Evolutionary conservation across 2,113 vertebrate genomes (phyloP).

Genomic region (Burhinus oedicnemus): DNA sequence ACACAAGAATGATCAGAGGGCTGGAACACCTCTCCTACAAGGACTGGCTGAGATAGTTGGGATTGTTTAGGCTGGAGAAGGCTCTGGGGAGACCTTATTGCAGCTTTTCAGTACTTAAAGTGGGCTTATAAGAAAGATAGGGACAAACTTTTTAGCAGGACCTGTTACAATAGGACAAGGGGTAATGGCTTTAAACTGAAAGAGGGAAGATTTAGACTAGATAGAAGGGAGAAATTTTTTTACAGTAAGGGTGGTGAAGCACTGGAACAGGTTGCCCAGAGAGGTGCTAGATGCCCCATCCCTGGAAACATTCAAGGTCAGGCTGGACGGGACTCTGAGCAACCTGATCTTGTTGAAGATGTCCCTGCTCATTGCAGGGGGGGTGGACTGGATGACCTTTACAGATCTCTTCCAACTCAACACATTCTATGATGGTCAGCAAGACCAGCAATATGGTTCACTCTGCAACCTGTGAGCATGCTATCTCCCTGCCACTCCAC

Average conservation of each 20-base stretch:
- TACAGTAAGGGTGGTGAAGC: not conserved
- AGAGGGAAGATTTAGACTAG: not conserved
- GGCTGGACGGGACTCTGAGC: not conserved
- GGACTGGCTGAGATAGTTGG: not conserved
- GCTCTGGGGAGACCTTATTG: not conserved
- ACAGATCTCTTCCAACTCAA: not conserved
- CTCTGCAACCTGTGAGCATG: fast-evolving
- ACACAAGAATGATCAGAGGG: not conserved
- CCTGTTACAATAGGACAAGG: not conserved
- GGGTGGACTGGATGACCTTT: not conserved
- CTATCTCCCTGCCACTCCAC: not conserved
- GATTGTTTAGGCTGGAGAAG: not conserved
- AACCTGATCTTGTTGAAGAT: not conserved
- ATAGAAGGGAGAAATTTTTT: not conserved
- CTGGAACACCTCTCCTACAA: not conserved
- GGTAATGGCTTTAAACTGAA: not conserved
- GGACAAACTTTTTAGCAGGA: not conserved
- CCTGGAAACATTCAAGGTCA: not conserved
- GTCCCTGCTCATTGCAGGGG: not conserved
- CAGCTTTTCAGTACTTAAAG: not conserved
- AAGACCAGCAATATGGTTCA: not conserved
- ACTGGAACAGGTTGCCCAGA: not conserved
- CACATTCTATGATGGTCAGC: not conserved
- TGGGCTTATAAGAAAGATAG: not conserved
- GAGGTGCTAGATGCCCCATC: not conserved